phyloP scores from a whole-genome alignment of 2,113 vertebrate genomes.

The Acrocephalus kingi region DNA sequence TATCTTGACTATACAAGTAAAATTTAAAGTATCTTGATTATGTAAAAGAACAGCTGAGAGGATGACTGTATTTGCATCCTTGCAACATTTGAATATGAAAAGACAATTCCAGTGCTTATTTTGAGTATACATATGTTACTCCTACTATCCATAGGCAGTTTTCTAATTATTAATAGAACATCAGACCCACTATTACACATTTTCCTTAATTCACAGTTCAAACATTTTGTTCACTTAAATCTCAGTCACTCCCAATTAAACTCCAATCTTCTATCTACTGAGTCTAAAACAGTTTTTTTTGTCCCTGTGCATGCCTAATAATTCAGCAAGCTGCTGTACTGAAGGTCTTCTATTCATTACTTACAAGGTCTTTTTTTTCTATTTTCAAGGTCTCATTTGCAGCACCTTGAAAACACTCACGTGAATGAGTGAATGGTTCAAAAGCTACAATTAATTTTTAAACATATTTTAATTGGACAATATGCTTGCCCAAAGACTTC shows the following conservation, averaged over 20 bases:
- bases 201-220: neutral
- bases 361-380: neutral
- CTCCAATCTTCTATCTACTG: neutral
- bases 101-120: neutral
- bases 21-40: neutral
- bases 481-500: neutral
- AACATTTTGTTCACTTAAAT: neutral
- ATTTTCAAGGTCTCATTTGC: neutral
- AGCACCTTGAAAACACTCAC: neutral
- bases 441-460: neutral
- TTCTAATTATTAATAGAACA: neutral
- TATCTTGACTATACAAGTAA: neutral
- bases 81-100: neutral
- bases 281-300: neutral
- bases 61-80: neutral
- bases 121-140: neutral
- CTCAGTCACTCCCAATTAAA: constrained; percentile 1
- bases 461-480: neutral
- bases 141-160: neutral
- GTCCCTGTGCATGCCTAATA: neutral
- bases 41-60: neutral
- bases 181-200: neutral
- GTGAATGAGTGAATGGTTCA: neutral
- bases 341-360: neutral
- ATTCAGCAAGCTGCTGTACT: neutral